Evolutionary conservation across 1,140 invertebrate species (phyloP).

Genomic region (Pseudachorutes palmiensis): DNA sequence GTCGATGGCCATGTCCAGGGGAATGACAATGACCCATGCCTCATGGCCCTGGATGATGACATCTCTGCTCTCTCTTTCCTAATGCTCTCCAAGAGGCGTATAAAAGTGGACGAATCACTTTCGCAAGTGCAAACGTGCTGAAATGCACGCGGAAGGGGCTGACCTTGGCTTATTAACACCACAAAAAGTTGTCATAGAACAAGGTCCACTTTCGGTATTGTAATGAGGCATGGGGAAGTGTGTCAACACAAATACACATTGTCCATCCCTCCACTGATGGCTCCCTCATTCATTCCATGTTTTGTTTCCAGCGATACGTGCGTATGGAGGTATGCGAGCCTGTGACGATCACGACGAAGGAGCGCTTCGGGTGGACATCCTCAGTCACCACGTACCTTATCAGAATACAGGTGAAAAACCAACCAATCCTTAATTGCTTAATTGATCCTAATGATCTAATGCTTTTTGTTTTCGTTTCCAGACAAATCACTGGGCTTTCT

Average conservation of each 20-base stretch:
- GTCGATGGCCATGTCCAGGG: too few species aligned
- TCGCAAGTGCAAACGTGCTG: background rate
- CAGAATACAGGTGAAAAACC: constrained; percentile 18
- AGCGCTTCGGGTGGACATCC: constrained; percentile 16
- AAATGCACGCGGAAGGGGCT: background rate
- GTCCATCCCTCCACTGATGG: background rate
- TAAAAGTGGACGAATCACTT: too few species aligned
- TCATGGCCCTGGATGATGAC: too few species aligned
- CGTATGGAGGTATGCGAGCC: constrained; percentile 27
- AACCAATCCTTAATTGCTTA: background rate
- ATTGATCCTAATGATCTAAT: background rate
- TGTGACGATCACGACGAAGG: constrained; percentile 24
- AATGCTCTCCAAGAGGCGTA: too few species aligned
- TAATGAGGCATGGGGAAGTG: background rate
- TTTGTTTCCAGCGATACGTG: constrained; percentile 19
- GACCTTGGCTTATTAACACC: background rate
- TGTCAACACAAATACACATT: background rate
- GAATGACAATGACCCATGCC: too few species aligned
- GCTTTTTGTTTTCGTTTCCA: constrained; percentile 10
- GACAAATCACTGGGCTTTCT: constrained; percentile 28
- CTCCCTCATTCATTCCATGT: too few species aligned
- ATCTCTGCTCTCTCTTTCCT: too few species aligned
- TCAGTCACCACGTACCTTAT: constrained; percentile 24
- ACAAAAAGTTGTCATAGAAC: background rate
- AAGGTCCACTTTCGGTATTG: background rate